Base-by-base conservation (phyloP, 2,113 vertebrate species). In the Hippoglossus stenolepis region DNA sequence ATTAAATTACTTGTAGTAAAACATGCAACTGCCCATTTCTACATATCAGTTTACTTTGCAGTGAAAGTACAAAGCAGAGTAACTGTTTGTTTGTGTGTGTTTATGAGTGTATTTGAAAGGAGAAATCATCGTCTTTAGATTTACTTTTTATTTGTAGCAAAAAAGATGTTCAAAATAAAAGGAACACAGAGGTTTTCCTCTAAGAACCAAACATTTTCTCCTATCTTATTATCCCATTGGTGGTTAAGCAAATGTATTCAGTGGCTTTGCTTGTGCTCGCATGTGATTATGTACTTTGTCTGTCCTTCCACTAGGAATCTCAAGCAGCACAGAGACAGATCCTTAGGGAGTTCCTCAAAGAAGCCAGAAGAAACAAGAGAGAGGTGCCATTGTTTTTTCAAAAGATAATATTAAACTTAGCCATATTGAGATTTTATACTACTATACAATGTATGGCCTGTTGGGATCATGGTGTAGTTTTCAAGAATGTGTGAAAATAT, bases 311-410 rank as follows among this genome's bases (percentile, higher is more conserved):
- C 4, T 80, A 99, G 98, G 98, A 99, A 90, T 98, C 97, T 15
- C 97, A 98, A 90, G 97, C 96, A 90, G 98, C 98, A 79, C 98
- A 99, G 18, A 90, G 98, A 83, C 97, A 99, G 87, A 99, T 99
- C 89, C 95, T 99, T 64, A 97, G 97, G 96, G 98, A 99, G 91
- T 99, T 99, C 80, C 96, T 99, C n/a, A 97, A 98, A 93, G 97
- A 99, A 93, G 98, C 98, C 74, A 95, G 97, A 84, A 95, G 97
- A 86, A 99, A 99, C 95, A 99, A 99, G 87, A 94, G 96, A 96
- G 98, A 99, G 96, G 98, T 99, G 65, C 28, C 18, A 6, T 43
- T 62, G 4, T 43, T 1, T 38, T 43, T 2, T 38, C 23, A 45
- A 40, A 20, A 3, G 23, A 21, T 2, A 20, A 23, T 43, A 1